phyloP scores from a whole-genome alignment of 2,113 vertebrate genomes.

The Caracal caracal region DNA sequence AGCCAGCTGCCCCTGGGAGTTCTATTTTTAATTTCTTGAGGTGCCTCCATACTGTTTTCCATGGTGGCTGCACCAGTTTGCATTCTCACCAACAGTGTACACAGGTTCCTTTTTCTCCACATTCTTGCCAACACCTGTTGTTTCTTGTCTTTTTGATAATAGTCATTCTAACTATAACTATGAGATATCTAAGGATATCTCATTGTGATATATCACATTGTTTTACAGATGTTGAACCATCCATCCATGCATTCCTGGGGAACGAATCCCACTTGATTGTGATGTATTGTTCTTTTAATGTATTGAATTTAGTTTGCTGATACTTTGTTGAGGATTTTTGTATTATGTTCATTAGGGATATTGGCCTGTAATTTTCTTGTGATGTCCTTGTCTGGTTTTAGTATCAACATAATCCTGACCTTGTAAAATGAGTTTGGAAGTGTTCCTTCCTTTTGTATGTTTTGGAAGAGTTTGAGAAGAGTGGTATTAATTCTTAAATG shows the following conservation, averaged over 20 bases:
- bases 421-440: not conserved
- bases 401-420: not conserved
- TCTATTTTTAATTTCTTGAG: not conserved
- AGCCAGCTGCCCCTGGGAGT: not conserved
- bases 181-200: not conserved
- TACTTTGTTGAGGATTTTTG: not conserved
- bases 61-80: not conserved
- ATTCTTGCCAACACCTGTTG: not conserved
- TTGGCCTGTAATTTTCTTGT: not conserved
- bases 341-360: not conserved
- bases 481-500: not conserved
- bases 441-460: not conserved
- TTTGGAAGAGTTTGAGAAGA: not conserved
- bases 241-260: not conserved
- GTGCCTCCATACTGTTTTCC: not conserved
- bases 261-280: not conserved
- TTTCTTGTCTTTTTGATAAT: not conserved
- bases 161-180: not conserved
- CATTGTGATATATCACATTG: not conserved
- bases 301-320: not conserved
- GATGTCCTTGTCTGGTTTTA: not conserved
- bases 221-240: not conserved
- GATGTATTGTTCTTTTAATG: not conserved
- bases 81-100: not conserved
- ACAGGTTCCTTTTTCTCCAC: not conserved